Evolutionary conservation across 35 echinoderm and acorn worm genomes (phyloP).

Genomic region (Amphiura filiformis): DNA sequence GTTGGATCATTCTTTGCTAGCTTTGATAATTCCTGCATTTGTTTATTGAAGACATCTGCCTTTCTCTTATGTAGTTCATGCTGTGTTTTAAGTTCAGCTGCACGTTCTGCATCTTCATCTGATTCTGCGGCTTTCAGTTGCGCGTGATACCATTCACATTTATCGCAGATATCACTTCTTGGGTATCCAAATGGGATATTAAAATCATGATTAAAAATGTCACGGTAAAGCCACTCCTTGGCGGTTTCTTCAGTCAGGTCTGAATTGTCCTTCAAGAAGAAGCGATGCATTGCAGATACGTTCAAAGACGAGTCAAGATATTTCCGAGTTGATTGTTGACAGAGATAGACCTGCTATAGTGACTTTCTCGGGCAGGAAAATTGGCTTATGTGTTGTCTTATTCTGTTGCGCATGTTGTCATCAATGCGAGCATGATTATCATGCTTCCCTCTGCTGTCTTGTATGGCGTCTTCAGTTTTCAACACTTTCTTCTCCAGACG

Average conservation of each 20-base stretch:
- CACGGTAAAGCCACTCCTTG: background rate
- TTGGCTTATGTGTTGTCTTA: too few relatives aligned
- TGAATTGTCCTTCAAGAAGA: background rate
- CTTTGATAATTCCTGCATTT: background rate
- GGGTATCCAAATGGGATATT: background rate
- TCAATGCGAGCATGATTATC: too few relatives aligned
- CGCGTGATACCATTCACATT: background rate
- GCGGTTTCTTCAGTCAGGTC: background rate
- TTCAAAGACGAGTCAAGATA: too few relatives aligned
- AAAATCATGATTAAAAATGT: background rate
- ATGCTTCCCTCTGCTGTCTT: too few relatives aligned
- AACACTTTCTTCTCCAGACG: too few relatives aligned
- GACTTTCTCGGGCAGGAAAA: too few relatives aligned
- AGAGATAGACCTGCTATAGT: too few relatives aligned
- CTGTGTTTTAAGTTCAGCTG: background rate
- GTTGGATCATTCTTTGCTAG: background rate
- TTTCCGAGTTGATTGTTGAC: too few relatives aligned
- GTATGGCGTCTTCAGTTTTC: too few relatives aligned
- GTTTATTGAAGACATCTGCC: background rate
- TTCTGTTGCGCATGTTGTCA: too few relatives aligned
- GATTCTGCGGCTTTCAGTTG: background rate
- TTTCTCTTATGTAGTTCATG: background rate
- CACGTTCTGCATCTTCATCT: background rate
- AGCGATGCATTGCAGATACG: too few relatives aligned
- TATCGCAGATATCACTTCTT: background rate